A percentile compares a stretch with the other conserved stretches of the same genome.
Conservation (phyloP, 2,113 vertebrate genomes). For the Sporophila hypoxantha region DNA sequence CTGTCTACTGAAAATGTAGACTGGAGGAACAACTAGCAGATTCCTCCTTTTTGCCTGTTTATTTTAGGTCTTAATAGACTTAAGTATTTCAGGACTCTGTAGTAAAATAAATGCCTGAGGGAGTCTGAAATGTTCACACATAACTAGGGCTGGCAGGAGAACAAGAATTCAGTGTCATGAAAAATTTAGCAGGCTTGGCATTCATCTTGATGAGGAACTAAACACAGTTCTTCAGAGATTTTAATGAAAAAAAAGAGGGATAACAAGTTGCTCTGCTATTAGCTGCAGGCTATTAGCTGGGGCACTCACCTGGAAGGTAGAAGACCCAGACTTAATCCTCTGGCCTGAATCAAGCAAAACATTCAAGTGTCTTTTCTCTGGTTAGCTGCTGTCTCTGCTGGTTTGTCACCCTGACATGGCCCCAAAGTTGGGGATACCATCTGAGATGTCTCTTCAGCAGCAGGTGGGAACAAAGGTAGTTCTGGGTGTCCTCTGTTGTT, state of each 20-base stretch:
- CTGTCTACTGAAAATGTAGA: neutral
- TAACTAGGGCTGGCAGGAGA: constrained; percentile 50
- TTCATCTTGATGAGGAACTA: constrained; percentile 23
- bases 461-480: neutral
- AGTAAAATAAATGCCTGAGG: constrained; percentile 59
- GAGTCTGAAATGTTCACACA: constrained; percentile 54
- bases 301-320: neutral
- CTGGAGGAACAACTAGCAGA: constrained; percentile 12
- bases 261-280: neutral
- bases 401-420: neutral
- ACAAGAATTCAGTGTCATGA: constrained; percentile 54
- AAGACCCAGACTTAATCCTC: neutral
- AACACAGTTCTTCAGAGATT: constrained; percentile 34
- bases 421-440: neutral
- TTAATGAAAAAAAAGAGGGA: neutral
- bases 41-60: constrained; percentile 23
- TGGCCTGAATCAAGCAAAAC: neutral
- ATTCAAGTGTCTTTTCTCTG: neutral
- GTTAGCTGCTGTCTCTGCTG: neutral
- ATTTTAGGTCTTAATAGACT: constrained; percentile 54
- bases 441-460: neutral
- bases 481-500: neutral
- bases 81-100: constrained; percentile 53
- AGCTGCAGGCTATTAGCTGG: neutral
- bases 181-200: constrained; percentile 50